Base-by-base conservation (phyloP, 1,140 invertebrate genomes). In the Pseudomyrmex cubaensis region DNA sequence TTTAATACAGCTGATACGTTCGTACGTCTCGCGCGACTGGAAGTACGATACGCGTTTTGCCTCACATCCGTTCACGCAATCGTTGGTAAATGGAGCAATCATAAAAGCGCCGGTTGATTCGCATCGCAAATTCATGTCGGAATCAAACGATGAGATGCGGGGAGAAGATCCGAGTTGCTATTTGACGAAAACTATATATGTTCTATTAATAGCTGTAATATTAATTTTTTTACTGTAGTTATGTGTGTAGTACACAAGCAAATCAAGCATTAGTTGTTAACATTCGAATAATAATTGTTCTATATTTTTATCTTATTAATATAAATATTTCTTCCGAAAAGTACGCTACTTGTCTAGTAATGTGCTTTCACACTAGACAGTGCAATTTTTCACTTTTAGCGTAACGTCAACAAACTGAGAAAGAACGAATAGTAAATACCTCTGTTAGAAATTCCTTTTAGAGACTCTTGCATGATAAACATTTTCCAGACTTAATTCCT, bases 41-140 rank as follows among this genome's bases (percentile, higher is more conserved):
- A 70, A 69, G 76, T 78, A 78, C 35, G 66, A 70, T 72, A 70
- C 12, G 35, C 35, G 22, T 80, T 80, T 7, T 54, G 5, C n/a
- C 44, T 78, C 64, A 57, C 64, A 70, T 78, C 76, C 76, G 64
- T 78, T 78, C 64, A 78, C 76, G 76, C 76, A 70, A 59, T 70
- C 76, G n/a, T 78, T 59, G 15, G 10, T 70, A 78, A 78, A 70
- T 70, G 76, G 64, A 78, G 67, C 64, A 48, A 61, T 80, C 54
- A 50, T 72, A 80, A 61, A 46, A 70, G 20, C 22, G 56, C 12
- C 54, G 44, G 54, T 80, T 72, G 54, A 78, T 78, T 48, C 52
- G 63, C 46, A 63, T 54, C 13, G 48, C 50, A 22, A 20, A 54
- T 52, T 69, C 50, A 22, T 70, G 66, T 13, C 54, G 59, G 54